A percentile compares a stretch with the other conserved stretches of the same genome.
Conservation (phyloP, 2,888 invertebrate species). For the Pedicia rivosa region DNA sequence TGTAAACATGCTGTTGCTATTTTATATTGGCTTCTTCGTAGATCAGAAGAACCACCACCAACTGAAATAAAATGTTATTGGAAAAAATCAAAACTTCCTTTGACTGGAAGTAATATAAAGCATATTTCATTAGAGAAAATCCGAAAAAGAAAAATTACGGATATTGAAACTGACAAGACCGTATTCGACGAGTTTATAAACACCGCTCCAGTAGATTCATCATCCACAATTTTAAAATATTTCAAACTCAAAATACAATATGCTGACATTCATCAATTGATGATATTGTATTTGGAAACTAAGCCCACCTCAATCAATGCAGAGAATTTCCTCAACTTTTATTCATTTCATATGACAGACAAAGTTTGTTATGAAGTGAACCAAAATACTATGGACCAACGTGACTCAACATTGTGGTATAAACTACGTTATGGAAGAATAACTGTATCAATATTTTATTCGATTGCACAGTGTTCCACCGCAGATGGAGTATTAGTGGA, state of each 20-base stretch:
- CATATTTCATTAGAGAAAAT: slow-evolving; percentile 3
- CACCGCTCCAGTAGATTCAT: slow-evolving; percentile 8
- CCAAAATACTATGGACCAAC: slow-evolving; percentile 8
- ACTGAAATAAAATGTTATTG: slow-evolving; percentile 7
- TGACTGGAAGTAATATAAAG: background rate
- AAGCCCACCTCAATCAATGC: too few relatives aligned
- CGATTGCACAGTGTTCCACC: slow-evolving; percentile 12
- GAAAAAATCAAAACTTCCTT: background rate
- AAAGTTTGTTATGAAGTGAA: too few relatives aligned
- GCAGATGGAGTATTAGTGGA: slow-evolving; percentile 9
- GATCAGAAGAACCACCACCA: slow-evolving; percentile 11
- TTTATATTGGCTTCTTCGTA: slow-evolving; percentile 6
- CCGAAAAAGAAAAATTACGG: too few relatives aligned
- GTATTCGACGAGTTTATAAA: too few relatives aligned
- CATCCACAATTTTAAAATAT: too few relatives aligned
- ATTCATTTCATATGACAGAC: too few relatives aligned
- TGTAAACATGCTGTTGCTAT: slow-evolving; percentile 7
- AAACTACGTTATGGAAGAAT: slow-evolving; percentile 14
- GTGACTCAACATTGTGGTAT: slow-evolving; percentile 11
- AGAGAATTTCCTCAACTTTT: too few relatives aligned
- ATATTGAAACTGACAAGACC: too few relatives aligned
- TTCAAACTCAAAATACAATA: too few relatives aligned
- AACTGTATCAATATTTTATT: slow-evolving; percentile 15
- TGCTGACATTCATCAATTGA: too few relatives aligned
- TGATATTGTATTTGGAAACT: too few relatives aligned